Evolutionary conservation across 2,888 invertebrate species (phyloP), one percentile per base, ranked within the genome.

Genomic region (Sericinus montela): DNA sequence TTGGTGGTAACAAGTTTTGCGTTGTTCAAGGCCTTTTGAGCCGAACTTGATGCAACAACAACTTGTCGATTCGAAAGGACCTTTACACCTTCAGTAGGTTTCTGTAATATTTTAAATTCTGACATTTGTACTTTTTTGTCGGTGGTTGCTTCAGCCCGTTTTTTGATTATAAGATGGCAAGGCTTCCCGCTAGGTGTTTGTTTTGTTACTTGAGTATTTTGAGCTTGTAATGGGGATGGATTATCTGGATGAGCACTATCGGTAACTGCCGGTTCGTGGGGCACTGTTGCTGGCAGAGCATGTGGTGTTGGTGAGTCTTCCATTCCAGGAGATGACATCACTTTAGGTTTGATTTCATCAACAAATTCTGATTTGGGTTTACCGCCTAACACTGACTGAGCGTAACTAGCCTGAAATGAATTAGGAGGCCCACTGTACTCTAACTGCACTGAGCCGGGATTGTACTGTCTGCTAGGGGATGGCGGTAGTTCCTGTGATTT

Each of bases 361-460:
- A 75, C 60, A 54, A 73, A 81, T 32, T 87, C 85, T 1, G 68
- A 53, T 55, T 83, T 84, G n/a, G 65, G 63, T 65, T 83, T 83
- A 49, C 60, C 67, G 23, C 79, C 80, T 56, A 86, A 61, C 52
- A 86, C 64, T 14, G 88, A 75, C 60, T 89, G 86, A 40, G 88
- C 85, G 57, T 88, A 89, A 54, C 75, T 86, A 9, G 88, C 87
- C 63, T 89, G 89, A 64, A 88, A 89, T 10, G 83, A 77, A 49
- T 80, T 80, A 3, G 86, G 86, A 0, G 86, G 73, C 1, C 78
- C 84, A 3, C 76, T 59, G 47, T 81, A 85, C 19, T 87, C 85
- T 30, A 77, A 53, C 54, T 79, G 80, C 55, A 75, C 52, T 1
- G 75, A 58, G n/a, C 60, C 59, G 4, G 74, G 59, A 49, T 72